Percentiles rank a stretch among this genome's conserved stretches.
These are phyloP conservation scores for Tenebrosternarchus preto DNA, from an alignment of 2,113 vertebrate genomes.

Conservation along the genomic window DNA sequence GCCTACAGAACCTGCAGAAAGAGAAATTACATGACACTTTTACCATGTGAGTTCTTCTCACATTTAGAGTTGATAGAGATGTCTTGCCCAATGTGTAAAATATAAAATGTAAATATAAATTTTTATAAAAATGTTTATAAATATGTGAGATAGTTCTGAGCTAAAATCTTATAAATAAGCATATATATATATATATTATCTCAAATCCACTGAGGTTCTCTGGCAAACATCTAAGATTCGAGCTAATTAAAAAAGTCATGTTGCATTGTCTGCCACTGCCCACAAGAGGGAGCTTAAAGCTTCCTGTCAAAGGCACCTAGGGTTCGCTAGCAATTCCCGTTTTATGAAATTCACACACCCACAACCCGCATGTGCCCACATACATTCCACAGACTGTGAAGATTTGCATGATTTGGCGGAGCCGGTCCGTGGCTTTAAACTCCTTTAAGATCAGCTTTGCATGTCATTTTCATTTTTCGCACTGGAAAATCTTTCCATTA, in stretches of 20 bases:
- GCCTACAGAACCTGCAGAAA: background rate
- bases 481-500: conserved; percentile 48
- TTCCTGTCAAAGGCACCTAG: conserved; percentile 5
- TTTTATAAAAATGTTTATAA: too few relatives aligned
- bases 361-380: too few relatives aligned
- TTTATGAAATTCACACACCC: conserved; percentile 1
- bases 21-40: background rate
- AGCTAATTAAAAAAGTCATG: too few relatives aligned
- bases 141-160: too few relatives aligned
- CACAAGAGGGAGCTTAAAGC: conserved; percentile 40
- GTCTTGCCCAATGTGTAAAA: too few relatives aligned
- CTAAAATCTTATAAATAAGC: background rate
- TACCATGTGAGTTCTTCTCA: background rate
- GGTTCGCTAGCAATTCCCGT: background rate
- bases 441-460: conserved; percentile 53
- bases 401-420: conserved; percentile 49
- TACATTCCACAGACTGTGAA: background rate
- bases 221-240: too few relatives aligned
- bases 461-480: conserved; percentile 54
- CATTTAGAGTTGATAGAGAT: background rate
- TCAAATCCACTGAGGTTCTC: background rate
- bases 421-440: conserved; percentile 29
- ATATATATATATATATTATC: background rate
- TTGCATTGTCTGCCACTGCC: background rate
- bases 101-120: too few relatives aligned